Evolutionary conservation across 2,113 vertebrate genomes (phyloP), one percentile per base, ranked within the genome.

Genomic region (Xerus inauris): DNA sequence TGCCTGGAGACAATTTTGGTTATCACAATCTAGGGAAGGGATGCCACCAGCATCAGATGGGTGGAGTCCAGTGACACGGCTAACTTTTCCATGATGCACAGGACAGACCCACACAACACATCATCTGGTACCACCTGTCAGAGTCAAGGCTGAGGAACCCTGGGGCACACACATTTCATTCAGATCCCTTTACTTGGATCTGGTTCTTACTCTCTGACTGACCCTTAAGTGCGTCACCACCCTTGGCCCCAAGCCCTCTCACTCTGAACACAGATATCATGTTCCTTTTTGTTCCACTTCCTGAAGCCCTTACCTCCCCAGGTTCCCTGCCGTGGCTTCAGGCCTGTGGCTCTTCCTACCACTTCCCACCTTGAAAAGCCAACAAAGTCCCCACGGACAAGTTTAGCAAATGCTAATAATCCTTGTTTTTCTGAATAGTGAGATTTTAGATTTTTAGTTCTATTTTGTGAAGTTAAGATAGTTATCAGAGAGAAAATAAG

Each of bases 121-220:
- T 14, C 7, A 22, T 8, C 11, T 71, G 30, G 3, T 40, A 13
- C 42, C 8, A 89, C 8, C 24, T 22, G 8, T 24, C 26, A 14
- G 57, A 20, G 8, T 49, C 6, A 2, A 81, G 65, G 45, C 51
- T 57, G 42, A 54, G 72, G 32, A 65, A 35, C 47, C 28, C 59
- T 11, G 1, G 2, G 2, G 20, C n/a, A n/a, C 3, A 30, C 8
- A 1, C 8, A 1, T 83, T 71, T 35, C 40, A 14, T 24, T 71
- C n/a, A 19, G 57, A 42, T 12, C 51, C 32, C 9, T 59, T 47
- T 22, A 4, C 38, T 67, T 40, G 62, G 9, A 47, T 54, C 72
- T 67, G 57, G 54, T 35, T 89, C 87, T 64, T 88, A 24, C 77
- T 5, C 3, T 62, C 9, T 72, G 42, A 42, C 12, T 24, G 69